phyloP scores from a whole-genome alignment of 1,140 invertebrate genomes.

The Philaenus spumarius region DNA sequence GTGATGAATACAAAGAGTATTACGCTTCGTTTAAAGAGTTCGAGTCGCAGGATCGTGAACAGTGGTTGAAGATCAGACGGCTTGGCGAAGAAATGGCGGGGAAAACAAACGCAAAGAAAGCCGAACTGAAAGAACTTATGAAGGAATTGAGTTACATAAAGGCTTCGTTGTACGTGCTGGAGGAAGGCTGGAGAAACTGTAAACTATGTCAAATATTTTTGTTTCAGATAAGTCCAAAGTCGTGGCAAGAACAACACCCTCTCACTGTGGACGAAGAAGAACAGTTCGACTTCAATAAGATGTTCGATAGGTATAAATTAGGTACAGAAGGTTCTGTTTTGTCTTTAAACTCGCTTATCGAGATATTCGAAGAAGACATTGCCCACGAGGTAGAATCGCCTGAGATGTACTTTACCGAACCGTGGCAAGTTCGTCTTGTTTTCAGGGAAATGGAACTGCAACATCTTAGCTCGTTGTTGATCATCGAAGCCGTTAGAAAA shows the following conservation, averaged over 20 bases:
- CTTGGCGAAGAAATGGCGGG: neutral
- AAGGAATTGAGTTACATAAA: constrained; percentile 8
- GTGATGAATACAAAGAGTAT: constrained; percentile 2
- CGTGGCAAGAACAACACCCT: constrained; percentile 2
- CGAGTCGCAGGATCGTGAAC: constrained; percentile 7
- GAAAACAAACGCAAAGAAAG: constrained; percentile 6
- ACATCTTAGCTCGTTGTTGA: constrained; percentile 9
- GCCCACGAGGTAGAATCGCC: neutral
- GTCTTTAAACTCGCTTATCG: constrained; percentile 9
- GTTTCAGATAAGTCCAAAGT: neutral
- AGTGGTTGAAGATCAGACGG: constrained; percentile 5
- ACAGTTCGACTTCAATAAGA: neutral
- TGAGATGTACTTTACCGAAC: constrained; percentile 8
- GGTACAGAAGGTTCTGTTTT: constrained; percentile 5
- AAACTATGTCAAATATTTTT: constrained; percentile 12
- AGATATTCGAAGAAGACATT: constrained; percentile 10
- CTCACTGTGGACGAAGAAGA: neutral
- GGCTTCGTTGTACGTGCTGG: neutral
- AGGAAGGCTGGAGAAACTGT: constrained; percentile 14
- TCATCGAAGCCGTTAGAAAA: constrained; percentile 8
- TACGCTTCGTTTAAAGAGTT: constrained; percentile 7
- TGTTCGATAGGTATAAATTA: constrained; percentile 13
- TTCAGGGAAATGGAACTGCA: constrained; percentile 13
- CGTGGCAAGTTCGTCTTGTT: constrained; percentile 6
- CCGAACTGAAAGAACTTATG: constrained; percentile 6